These are phyloP conservation scores for Heliconius ethilla DNA, from an alignment of 2,888 invertebrate genomes.

Conservation along the genomic window DNA sequence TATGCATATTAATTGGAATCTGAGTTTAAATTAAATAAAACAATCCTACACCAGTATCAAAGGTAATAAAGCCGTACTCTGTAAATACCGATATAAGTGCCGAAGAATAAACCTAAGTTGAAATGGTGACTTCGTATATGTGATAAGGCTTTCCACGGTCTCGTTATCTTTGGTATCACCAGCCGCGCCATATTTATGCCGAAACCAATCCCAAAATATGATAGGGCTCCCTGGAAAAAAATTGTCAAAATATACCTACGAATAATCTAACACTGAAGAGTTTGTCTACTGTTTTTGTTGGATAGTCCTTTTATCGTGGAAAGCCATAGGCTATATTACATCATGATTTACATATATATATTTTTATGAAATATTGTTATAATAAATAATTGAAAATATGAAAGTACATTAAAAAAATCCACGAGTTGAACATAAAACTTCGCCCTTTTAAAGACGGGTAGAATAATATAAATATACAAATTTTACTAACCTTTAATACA, in stretches of 20 bases:
- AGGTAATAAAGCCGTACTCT: conserved; percentile 66
- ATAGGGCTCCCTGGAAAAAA: conserved; percentile 64
- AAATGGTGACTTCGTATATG: conserved; percentile 67
- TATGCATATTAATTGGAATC: too few relatives aligned
- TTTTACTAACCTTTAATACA: conserved; percentile 61
- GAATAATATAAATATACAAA: not conserved
- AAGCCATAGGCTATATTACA: too few relatives aligned
- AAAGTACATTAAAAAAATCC: too few relatives aligned
- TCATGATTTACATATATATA: too few relatives aligned
- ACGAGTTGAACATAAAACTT: not conserved
- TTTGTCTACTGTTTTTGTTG: too few relatives aligned
- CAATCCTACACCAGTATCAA: conserved; percentile 9
- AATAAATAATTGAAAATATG: too few relatives aligned
- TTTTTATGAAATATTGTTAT: too few relatives aligned
- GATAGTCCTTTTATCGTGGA: too few relatives aligned
- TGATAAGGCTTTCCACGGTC: conserved; percentile 65
- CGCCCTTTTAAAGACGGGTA: not conserved
- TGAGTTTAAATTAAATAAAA: not conserved
- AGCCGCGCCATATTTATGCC: conserved; percentile 65
- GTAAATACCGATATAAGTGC: conserved; percentile 80
- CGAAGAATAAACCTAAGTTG: conserved; percentile 72
- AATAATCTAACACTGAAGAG: too few relatives aligned
- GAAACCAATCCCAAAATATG: conserved; percentile 69
- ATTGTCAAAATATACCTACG: not conserved
- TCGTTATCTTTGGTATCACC: conserved; percentile 61